These are phyloP conservation scores for Anguilla anguilla DNA, from an alignment of 2,797 vertebrate genomes.

Conservation along the genomic window DNA sequence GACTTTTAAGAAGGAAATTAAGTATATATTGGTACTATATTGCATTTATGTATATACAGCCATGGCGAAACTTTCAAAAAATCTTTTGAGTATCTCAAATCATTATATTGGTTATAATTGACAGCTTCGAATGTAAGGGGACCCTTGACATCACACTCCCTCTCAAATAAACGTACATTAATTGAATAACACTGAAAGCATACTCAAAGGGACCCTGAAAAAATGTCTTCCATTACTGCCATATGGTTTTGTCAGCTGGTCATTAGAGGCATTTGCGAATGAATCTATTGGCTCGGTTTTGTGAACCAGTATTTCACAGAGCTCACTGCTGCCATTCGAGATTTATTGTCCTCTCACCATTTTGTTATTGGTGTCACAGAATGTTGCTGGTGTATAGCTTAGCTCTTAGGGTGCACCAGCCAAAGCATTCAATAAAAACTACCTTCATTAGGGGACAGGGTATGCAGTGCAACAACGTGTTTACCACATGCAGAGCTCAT, in stretches of 20 bases:
- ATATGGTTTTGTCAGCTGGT: constrained; percentile 67
- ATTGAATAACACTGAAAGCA: not conserved
- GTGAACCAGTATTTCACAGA: constrained; percentile 46
- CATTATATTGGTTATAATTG: constrained; percentile 29
- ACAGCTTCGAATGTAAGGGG: constrained; percentile 19
- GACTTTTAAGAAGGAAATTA: not conserved
- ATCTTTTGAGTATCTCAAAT: constrained; percentile 4
- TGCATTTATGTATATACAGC: not conserved
- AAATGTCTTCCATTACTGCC: constrained; percentile 63
- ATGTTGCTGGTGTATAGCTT: constrained; percentile 42
- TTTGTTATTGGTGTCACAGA: constrained; percentile 58
- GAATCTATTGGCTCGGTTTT: constrained; percentile 54
- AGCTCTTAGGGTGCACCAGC: constrained; percentile 36
- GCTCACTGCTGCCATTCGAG: constrained; percentile 41
- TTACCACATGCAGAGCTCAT: constrained; percentile 12
- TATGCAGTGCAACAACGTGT: not conserved
- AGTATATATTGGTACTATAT: not conserved
- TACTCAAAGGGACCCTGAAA: constrained; percentile 36
- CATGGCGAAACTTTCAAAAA: constrained; percentile 19
- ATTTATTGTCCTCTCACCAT: constrained; percentile 52
- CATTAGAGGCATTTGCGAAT: constrained; percentile 39
- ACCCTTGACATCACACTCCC: not conserved
- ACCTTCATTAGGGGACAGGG: constrained; percentile 35
- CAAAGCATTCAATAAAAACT: constrained; percentile 30
- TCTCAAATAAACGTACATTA: constrained; percentile 39